Base-by-base conservation (phyloP, 2,797 vertebrate genomes). In the Melanotaenia parkinsoni region DNA sequence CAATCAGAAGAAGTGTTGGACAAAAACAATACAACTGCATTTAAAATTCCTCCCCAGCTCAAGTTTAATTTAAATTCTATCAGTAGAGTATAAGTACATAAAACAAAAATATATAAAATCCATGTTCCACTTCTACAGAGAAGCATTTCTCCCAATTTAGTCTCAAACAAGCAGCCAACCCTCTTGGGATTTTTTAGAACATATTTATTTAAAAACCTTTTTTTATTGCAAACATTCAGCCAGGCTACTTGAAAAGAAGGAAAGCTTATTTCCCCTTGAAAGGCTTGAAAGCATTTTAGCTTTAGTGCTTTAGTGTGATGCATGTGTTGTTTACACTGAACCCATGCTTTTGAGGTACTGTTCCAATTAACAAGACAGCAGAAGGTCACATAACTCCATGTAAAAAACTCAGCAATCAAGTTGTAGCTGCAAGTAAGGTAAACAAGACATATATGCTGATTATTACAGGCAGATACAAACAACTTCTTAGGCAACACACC, bases 371-470 rank as follows among this genome's bases (percentile, higher is more conserved):
- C 57, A 43, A 62, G 47, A 65, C 62, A 26, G 35, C 50, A 70
- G 64, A 78, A 72, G 58, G 58, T 79, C 38, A 47, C 64, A 60
- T 18, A 59, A 73, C 35, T 60, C 78, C 58, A n/a, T 13, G 45
- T 63, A 18, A 47, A 84, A 77, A 77, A 61, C 35, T 60, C 54
- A 33, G 62, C 71, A 73, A 51, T 81, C 57, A 64, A 74, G 47
- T 47, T 68, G 60, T 72, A 71, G 60, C 70, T 85, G 26, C 50
- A 47, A 72, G 70, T 79, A 56, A 61, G 37, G 81, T 66, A 72
- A 79, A 81, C 58, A 58, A 65, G 79, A 85, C 70, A n/a, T 63
- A 40, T 63, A 72, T 72, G 33, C 65, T 85, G 71, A 85, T 80
- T 76, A 20, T 56, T 84, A 62, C 20, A 47, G 80, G 79, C 77